Base-by-base conservation (phyloP, 2,797 vertebrate species). In the Heteromormyrus szaboi region DNA sequence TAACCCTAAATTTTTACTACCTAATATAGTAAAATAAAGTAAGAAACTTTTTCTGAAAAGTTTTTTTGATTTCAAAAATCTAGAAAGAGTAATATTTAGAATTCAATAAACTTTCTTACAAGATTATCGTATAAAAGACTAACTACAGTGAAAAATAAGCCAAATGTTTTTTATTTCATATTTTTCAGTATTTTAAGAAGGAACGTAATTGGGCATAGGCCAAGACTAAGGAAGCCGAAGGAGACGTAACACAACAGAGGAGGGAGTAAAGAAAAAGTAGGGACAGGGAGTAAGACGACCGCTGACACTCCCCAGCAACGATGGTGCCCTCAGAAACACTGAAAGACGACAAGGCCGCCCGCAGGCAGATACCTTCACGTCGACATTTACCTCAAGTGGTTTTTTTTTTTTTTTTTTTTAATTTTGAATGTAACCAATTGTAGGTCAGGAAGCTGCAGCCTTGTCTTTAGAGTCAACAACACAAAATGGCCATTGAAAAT, bases 21-120 rank as follows among this genome's bases (percentile, higher is more conserved):
- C 98, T 99, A 99, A 98, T 97, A 99, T 99, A 99, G 98, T 99
- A 99, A 99, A 99, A 99, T 99, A 99, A 99, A 99, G 98, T 99
- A 99, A 98, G 98, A 99, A 99, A 99, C 96, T 99, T 99, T 96
- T 99, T 99, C 98, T 98, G 98, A 99, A 99, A 99, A 99, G 96
- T 97, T 76, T 99, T 50, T 87, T 88, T 83, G 96, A 98, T 99
- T 99, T 98, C 97, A 99, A 99, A 99, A 99, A 99, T 99, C 98
- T 99, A 99, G 98, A 99, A 99, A 99, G 98, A 99, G 98, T 98
- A 99, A 99, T 99, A 99, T 99, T 99, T 98, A 98, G 97, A 99
- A 98, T 99, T 98, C 97, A 99, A 99, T 98, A 99, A 99, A 99
- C 98, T 99, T 99, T 99, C 97, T 99, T 99, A 99, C 97, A 98